Base-by-base conservation (phyloP, 2,113 vertebrate genomes). In the Salvelinus sp. region DNA sequence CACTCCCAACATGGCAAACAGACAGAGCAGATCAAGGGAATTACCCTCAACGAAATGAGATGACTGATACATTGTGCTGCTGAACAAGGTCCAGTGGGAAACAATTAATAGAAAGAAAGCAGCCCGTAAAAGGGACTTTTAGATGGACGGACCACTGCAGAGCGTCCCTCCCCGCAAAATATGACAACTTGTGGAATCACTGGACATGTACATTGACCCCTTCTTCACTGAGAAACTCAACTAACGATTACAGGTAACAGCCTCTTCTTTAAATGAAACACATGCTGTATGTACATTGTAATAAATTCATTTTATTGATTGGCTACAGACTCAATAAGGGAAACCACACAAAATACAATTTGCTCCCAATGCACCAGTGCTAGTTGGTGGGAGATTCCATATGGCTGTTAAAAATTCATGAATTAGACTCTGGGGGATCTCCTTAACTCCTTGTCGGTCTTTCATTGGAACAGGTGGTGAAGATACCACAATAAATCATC, bases 371-470 rank as follows among this genome's bases (percentile, higher is more conserved):
- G 76, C 83, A 85, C 44, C 81, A 73, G 68, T 80, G 70, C 69
- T 72, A 67, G 81, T 81, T 70, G 79, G 74, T 28, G 76, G 2
- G 69, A 79, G 77, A 76, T 83, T 79, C 58, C 72, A 44, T n/a
- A n/a, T 70, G 80, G 12, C 67, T 75, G 74, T 48, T 73, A 81
- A 82, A 79, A 89, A 90, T 88, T 92, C 85, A 87, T 90, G 88
- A 92, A 92, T 91, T 84, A 88, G 86, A 60, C 91, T 89, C 88
- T 22, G 68, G 91, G 90, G 90, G 89, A 88, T 86, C 76, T 87
- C 78, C 87, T 85, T 82, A 81, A 85, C 87, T 85, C 83, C 77
- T 79, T 89, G 50, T 81, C 76, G 81, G 75, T 76, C 74, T 82
- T 75, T 86, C 80, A 83, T 81, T 83, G 85, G 50, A 54, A 54